Conservation (phyloP, 2,888 invertebrate genomes). For the Diabrotica balteata region DNA sequence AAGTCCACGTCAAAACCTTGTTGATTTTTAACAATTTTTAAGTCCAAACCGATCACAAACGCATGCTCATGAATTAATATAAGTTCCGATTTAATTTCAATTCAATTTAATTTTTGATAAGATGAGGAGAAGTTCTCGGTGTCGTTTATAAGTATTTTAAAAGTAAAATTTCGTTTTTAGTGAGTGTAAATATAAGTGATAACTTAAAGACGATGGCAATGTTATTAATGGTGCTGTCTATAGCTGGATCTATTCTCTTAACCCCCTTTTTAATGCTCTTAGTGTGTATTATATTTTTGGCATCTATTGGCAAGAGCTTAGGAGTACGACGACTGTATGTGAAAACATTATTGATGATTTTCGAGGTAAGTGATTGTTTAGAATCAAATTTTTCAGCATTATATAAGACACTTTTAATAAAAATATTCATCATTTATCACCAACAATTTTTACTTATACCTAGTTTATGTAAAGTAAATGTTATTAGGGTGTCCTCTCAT, state of each 20-base stretch:
- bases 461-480: too few species aligned
- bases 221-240: constrained; percentile 57
- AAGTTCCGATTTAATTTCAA: neutral
- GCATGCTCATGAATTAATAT: constrained; percentile 14
- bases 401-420: too few species aligned
- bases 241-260: constrained; percentile 73
- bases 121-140: constrained; percentile 18
- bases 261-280: constrained; percentile 81
- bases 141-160: constrained; percentile 3
- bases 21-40: too few species aligned
- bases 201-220: constrained; percentile 36
- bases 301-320: constrained; percentile 90
- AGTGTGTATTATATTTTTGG: constrained; percentile 80
- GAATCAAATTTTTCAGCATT: too few species aligned
- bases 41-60: neutral
- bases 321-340: constrained; percentile 90
- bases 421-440: too few species aligned
- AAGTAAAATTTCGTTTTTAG: constrained; percentile 9
- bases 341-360: constrained; percentile 83
- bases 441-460: too few species aligned
- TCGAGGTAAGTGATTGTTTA: constrained; percentile 77
- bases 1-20: neutral
- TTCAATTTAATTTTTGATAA: constrained; percentile 19
- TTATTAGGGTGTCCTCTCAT: too few species aligned
- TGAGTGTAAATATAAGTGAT: neutral